These are phyloP conservation scores for Oxystoma pomonae DNA, from an alignment of 2,888 invertebrate genomes.

Conservation along the genomic window DNA sequence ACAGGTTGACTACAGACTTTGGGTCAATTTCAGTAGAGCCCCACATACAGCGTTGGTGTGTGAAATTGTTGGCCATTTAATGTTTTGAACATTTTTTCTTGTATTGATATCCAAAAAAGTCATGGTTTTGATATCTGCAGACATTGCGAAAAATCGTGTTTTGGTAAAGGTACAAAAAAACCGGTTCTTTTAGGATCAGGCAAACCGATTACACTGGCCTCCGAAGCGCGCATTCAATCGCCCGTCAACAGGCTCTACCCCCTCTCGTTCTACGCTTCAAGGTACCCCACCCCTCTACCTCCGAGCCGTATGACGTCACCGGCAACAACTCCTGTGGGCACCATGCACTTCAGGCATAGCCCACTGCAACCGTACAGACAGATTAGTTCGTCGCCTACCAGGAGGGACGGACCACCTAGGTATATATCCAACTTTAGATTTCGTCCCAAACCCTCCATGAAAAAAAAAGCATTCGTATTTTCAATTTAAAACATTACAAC, in stretches of 20 bases:
- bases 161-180: no score
- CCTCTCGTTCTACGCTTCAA: conserved; percentile 66
- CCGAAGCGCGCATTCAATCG: conserved; percentile 81
- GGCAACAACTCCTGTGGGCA: conserved; percentile 44
- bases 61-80: no score
- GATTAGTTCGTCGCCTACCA: conserved; percentile 57
- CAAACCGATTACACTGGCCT: conserved; percentile 82
- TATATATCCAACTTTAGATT: no score
- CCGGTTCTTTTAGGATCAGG: conserved; percentile 60
- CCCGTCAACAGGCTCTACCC: conserved; percentile 82
- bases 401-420: conserved; percentile 50
- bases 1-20: no score
- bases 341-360: conserved; percentile 49
- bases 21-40: no score
- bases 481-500: no score
- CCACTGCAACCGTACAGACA: conserved; percentile 37
- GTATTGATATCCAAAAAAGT: no score
- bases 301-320: conserved; percentile 47
- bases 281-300: conserved; percentile 54
- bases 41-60: no score
- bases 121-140: no score
- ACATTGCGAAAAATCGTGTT: no score
- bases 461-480: conserved; percentile 69
- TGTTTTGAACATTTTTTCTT: no score
- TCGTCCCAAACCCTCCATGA: conserved; percentile 43